Evolutionary conservation across 2,797 vertebrate species (phyloP).

Genomic region (Synanceia verrucosa): DNA sequence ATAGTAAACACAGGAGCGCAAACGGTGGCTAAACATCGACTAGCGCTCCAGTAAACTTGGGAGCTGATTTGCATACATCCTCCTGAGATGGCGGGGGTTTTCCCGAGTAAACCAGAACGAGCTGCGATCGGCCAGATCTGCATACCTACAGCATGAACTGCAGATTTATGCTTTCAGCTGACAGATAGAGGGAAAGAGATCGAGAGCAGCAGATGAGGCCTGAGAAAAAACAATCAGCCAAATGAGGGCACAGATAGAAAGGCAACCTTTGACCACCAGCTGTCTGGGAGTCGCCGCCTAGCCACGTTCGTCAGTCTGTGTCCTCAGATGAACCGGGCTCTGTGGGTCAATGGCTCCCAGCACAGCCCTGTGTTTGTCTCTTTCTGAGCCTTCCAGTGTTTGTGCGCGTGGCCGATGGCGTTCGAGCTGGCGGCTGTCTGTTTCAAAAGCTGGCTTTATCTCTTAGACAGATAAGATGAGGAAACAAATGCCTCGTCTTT

Average conservation of each 20-base stretch:
- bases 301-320: conserved; percentile 70
- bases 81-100: conserved; percentile 7
- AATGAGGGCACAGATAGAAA: conserved; percentile 73
- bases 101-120: conserved; percentile 11
- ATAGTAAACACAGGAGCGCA: neutral
- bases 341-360: conserved; percentile 58
- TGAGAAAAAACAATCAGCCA: conserved; percentile 72
- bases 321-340: conserved; percentile 66
- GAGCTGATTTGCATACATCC: conserved; percentile 21
- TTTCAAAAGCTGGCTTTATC: conserved; percentile 75
- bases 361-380: conserved; percentile 15
- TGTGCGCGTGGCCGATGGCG: conserved; percentile 27
- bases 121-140: conserved; percentile 20
- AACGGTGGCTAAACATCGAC: conserved; percentile 1
- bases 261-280: conserved; percentile 75
- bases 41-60: neutral
- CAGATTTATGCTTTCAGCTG: conserved; percentile 46
- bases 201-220: conserved; percentile 60
- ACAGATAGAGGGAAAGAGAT: conserved; percentile 20
- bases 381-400: conserved; percentile 38
- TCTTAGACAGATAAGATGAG: conserved; percentile 67
- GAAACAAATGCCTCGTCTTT: conserved; percentile 63
- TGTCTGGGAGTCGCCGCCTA: conserved; percentile 71
- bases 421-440: conserved; percentile 46
- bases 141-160: conserved; percentile 37